Base-by-base conservation (phyloP, 2,797 vertebrate species). In the Moxostoma hubbsi region DNA sequence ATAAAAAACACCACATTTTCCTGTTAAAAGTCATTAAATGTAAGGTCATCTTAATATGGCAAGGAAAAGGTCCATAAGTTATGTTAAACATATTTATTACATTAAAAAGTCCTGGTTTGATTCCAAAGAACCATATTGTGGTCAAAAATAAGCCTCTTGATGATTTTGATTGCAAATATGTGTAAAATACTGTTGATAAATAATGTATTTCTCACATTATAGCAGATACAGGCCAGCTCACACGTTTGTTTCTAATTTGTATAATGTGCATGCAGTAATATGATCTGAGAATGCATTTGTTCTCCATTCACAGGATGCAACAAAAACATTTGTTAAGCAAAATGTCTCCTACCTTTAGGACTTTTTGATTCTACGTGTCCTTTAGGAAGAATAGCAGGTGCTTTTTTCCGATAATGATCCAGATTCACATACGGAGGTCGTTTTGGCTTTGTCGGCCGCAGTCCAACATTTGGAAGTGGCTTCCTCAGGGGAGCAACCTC, bases 401-500 rank as follows among this genome's bases (percentile, higher is more conserved):
- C 2, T 13, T 54, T 86, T 81, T 70, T 85, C 43, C 63, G 43
- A 0, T 87, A 92, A 1, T 81, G 86, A 64, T 94, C 90, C 80
- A 95, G 86, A 75, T 90, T 89, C 67, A 95, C 90, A 2, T 12
- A 50, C 0, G 90, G 91, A 16, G 95, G 95, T 2, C 95, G 90
- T 83, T 86, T 94, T 53, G 94, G 94, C 82, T 95, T 95, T 36
- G 88, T 5, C 2, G 94, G 94, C 45, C 73, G 50, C 0, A 81
- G 85, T 5, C 91, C 90, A 43, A 90, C 89, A 0, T 79, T 73
- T 6, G 93, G 93, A 36, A 95, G 83, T 4, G 90, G 89, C 74
- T 71, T 93, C 79, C 90, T 90, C n/a, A 94, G 90, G 0, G 95
- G 95, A 7, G 71, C 74, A 65, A 93, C 92, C 0, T 93, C 89